Evolutionary conservation across 2,888 invertebrate species (phyloP).

Genomic region (Kryphioiulus occultus): DNA sequence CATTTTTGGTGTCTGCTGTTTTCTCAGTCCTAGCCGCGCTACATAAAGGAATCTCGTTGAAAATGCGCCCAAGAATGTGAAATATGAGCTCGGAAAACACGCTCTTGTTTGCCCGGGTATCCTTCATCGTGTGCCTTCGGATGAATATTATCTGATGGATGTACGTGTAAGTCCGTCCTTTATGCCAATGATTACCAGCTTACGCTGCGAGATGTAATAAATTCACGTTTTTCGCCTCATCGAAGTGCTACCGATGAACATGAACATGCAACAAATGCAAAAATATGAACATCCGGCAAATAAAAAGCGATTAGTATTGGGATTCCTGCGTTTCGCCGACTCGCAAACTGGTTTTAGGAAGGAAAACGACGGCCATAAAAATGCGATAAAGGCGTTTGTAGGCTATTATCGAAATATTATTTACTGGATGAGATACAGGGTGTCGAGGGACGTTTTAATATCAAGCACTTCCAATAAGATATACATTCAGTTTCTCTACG

Average conservation of each 20-base stretch:
- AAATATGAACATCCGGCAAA: background rate
- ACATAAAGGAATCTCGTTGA: background rate
- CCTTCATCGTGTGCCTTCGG: background rate
- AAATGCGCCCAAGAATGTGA: conserved; percentile 13
- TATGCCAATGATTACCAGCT: conserved; percentile 33
- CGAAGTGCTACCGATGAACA: background rate
- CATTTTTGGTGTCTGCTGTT: conserved; percentile 6
- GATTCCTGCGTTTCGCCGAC: background rate
- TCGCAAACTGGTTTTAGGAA: background rate
- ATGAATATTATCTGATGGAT: background rate
- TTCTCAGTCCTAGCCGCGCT: background rate
- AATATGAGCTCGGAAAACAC: background rate
- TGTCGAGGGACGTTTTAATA: background rate
- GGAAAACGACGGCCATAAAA: background rate
- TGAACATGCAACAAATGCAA: too few relatives aligned
- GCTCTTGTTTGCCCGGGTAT: conserved; percentile 2
- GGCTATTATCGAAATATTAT: background rate
- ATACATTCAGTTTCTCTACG: too few relatives aligned
- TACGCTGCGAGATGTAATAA: background rate
- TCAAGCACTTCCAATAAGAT: too few relatives aligned
- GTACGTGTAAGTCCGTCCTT: conserved; percentile 7
- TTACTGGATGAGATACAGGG: background rate
- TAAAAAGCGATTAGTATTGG: conserved; percentile 13
- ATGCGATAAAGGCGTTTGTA: background rate
- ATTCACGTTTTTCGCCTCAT: background rate